Evolutionary conservation across 2,888 invertebrate species (phyloP).

Genomic region (Eudasyphora cyanicolor): DNA sequence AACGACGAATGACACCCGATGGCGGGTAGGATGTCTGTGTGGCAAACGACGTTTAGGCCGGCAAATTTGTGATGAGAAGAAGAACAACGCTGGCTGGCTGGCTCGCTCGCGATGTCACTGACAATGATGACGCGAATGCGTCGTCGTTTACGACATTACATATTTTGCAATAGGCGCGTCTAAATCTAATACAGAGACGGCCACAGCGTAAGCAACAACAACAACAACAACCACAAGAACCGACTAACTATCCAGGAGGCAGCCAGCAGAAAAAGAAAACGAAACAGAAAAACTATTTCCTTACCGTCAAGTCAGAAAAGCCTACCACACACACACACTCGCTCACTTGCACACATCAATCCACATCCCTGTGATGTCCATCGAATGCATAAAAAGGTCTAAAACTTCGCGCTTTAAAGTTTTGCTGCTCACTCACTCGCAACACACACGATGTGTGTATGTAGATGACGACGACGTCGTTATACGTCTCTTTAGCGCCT

Average conservation of each 20-base stretch:
- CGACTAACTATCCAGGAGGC: no score
- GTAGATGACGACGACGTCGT: not conserved
- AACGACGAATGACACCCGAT: not conserved
- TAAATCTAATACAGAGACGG: slow-evolving; percentile 49
- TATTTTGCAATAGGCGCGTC: slow-evolving; percentile 60
- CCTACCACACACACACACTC: not conserved
- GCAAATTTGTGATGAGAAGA: not conserved
- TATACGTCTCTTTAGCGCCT: not conserved
- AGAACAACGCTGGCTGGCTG: not conserved
- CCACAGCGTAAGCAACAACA: no score
- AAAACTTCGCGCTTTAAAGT: slow-evolving; percentile 40
- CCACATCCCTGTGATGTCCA: not conserved
- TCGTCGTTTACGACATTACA: slow-evolving; percentile 48
- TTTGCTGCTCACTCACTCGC: slow-evolving; percentile 29
- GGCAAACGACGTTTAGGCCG: no score
- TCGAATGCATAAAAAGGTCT: slow-evolving; percentile 1
- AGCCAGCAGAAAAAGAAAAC: slow-evolving; percentile 39
- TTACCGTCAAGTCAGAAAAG: slow-evolving; percentile 14
- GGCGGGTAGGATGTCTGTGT: not conserved
- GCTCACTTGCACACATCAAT: not conserved
- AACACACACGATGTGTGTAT: not conserved
- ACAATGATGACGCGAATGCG: slow-evolving; percentile 51
- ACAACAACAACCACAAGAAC: no score
- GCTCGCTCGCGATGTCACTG: not conserved
- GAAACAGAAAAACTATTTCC: slow-evolving; percentile 56